A percentile compares a stretch with the other conserved stretches of the same genome.
phyloP scores from a whole-genome alignment of 2,888 invertebrate genomes.

The Serripes groenlandicus region DNA sequence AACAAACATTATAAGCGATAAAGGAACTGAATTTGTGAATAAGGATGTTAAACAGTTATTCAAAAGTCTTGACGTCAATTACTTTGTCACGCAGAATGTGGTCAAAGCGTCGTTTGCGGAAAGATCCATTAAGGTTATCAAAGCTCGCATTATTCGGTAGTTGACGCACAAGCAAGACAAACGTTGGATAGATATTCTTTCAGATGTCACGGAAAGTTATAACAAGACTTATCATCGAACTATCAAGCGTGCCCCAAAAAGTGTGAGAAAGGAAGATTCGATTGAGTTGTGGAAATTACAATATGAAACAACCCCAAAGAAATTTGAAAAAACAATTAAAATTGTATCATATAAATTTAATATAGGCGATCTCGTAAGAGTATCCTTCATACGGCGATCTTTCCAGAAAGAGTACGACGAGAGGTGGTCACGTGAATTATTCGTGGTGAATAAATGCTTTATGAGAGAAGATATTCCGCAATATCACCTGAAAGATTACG shows the following conservation, averaged over 20 bases:
- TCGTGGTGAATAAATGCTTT: slow-evolving; percentile 36
- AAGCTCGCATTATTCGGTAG: slow-evolving; percentile 43
- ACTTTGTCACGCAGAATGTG: slow-evolving; percentile 49
- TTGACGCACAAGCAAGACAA: slow-evolving; percentile 38
- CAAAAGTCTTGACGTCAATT: slow-evolving; percentile 21
- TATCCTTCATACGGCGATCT: slow-evolving; percentile 28
- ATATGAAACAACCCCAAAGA: not conserved
- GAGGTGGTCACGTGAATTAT: slow-evolving; percentile 38
- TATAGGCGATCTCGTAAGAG: slow-evolving; percentile 39
- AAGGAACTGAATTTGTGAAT: slow-evolving; percentile 52
- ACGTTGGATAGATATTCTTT: slow-evolving; percentile 34
- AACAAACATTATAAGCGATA: slow-evolving; percentile 27
- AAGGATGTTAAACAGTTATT: not conserved
- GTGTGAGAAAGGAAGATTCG: not conserved
- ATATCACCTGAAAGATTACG: slow-evolving; percentile 39
- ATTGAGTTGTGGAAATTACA: slow-evolving; percentile 37
- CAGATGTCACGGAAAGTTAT: slow-evolving; percentile 45
- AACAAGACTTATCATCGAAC: slow-evolving; percentile 51
- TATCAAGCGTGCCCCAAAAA: slow-evolving; percentile 42
- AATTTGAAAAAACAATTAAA: not conserved
- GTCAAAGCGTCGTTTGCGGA: slow-evolving; percentile 41
- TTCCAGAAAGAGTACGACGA: slow-evolving; percentile 51
- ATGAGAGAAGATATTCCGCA: slow-evolving; percentile 34
- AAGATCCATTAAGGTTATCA: slow-evolving; percentile 56
- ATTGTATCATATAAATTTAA: not conserved